Conservation (phyloP, 2,888 invertebrate genomes). For the Arctia plantaginis region DNA sequence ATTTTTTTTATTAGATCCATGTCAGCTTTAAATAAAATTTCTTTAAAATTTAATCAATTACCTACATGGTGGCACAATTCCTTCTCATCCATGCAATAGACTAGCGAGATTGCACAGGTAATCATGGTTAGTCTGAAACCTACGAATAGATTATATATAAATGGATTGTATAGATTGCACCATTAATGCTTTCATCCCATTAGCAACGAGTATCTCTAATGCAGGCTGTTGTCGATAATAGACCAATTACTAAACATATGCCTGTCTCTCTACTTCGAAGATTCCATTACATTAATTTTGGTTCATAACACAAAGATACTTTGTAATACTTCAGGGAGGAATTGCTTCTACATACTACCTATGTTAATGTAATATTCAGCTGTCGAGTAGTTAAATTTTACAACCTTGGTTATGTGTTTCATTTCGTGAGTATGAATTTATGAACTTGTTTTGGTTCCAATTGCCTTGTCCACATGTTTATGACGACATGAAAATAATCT, state of each 20-base stretch:
- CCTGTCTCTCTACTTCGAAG: constrained; percentile 9
- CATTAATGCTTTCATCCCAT: constrained; percentile 25
- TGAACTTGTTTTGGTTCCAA: neutral
- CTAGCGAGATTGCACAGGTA: neutral
- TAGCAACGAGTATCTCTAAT: constrained; percentile 29
- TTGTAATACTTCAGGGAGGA: constrained; percentile 16
- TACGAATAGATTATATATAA: neutral
- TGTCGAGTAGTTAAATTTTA: constrained; percentile 12
- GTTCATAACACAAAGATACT: constrained; percentile 31
- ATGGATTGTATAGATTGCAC: constrained; percentile 17
- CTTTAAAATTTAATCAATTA: neutral
- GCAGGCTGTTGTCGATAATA: constrained; percentile 22
- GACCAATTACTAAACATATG: constrained; percentile 31
- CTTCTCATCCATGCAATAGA: neutral
- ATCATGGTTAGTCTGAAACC: neutral
- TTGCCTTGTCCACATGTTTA: neutral
- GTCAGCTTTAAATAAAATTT: neutral
- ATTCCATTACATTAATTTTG: constrained; percentile 27
- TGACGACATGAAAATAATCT: neutral
- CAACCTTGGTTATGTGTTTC: neutral
- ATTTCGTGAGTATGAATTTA: constrained; percentile 5
- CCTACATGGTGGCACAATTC: neutral
- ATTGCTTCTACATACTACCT: constrained; percentile 14
- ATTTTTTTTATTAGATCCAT: neutral
- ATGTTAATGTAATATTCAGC: constrained; percentile 1